A percentile compares a stretch with the other conserved stretches of the same genome.
These are phyloP conservation scores for Phytoseiulus persimilis DNA, from an alignment of 2,888 invertebrate species.

Conservation along the genomic window DNA sequence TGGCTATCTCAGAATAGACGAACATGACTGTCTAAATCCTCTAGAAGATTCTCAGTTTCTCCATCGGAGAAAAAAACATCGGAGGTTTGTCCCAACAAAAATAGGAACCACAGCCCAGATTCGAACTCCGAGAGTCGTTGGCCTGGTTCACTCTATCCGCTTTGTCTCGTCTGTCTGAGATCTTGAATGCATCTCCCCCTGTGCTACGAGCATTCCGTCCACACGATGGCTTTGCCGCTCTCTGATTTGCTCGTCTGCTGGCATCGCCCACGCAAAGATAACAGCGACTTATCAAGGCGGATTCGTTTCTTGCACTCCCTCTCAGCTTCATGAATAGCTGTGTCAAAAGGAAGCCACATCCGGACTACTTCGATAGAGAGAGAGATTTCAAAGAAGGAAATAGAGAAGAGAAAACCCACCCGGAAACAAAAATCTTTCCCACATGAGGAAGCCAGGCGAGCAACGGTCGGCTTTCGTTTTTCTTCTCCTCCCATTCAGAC, in stretches of 20 bases:
- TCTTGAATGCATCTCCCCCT: background rate
- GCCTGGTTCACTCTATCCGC: no score
- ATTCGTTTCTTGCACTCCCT: background rate
- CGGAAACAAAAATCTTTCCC: conserved; percentile 32
- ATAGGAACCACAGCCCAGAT: no score
- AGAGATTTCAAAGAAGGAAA: background rate
- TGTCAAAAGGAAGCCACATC: background rate
- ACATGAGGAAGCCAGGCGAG: background rate
- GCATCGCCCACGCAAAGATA: background rate
- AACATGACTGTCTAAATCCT: no score
- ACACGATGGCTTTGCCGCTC: background rate
- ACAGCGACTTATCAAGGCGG: background rate
- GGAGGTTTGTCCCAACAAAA: no score
- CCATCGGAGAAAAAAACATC: no score
- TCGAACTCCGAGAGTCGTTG: no score
- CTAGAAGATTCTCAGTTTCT: no score
- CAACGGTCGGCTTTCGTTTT: background rate
- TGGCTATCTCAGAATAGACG: no score
- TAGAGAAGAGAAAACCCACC: background rate
- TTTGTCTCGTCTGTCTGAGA: background rate
- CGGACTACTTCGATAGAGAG: background rate
- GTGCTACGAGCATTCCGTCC: background rate
- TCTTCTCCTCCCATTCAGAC: background rate
- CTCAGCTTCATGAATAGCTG: background rate
- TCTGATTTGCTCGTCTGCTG: background rate